Evolutionary conservation across 2,888 invertebrate genomes (phyloP).

Genomic region (Serrognathus titanus): DNA sequence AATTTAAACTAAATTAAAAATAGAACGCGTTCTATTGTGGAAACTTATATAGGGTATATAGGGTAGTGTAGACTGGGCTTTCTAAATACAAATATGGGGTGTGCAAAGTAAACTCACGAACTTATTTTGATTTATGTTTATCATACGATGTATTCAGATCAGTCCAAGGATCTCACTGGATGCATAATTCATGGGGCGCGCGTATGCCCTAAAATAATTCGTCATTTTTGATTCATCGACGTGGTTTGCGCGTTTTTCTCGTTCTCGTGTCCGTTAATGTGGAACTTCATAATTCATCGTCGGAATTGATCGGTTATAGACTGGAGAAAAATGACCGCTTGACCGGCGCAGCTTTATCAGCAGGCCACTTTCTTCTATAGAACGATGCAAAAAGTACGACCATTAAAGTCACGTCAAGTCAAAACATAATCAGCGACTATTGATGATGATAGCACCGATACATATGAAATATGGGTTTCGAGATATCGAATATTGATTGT

Average conservation of each 20-base stretch:
- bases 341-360: background rate
- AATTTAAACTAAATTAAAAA: no score
- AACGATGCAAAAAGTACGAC: background rate
- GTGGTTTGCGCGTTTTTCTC: background rate
- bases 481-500: no score
- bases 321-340: conserved; percentile 2
- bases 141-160: background rate
- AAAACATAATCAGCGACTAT: no score
- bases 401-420: background rate
- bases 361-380: background rate
- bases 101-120: background rate
- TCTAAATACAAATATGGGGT: background rate
- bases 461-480: no score
- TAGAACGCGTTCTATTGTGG: no score
- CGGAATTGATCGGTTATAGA: background rate
- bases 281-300: background rate
- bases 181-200: background rate
- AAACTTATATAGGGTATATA: no score
- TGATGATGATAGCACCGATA: no score
- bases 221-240: background rate
- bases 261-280: background rate
- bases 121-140: background rate
- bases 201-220: background rate
- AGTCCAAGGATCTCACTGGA: background rate
- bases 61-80: background rate